Evolutionary conservation across 2,113 vertebrate species (phyloP).

Genomic region (Psophia crepitans): DNA sequence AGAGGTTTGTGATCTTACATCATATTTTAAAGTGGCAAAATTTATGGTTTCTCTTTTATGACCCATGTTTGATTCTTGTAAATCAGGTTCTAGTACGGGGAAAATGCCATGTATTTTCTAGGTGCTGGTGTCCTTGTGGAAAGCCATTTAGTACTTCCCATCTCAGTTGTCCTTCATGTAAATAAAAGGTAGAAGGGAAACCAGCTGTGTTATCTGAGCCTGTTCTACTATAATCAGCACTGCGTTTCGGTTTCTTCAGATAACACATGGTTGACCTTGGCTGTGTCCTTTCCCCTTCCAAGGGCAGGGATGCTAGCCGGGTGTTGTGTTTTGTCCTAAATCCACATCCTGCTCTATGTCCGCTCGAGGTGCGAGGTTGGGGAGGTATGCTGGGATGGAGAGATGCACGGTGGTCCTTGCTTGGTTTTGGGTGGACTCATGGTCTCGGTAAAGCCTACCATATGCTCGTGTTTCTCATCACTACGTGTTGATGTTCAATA

Average conservation of each 20-base stretch:
- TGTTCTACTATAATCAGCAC: not conserved
- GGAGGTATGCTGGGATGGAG: not conserved
- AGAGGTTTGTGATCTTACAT: not conserved
- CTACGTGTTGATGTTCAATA: not conserved
- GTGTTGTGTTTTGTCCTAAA: not conserved
- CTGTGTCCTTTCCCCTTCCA: not conserved
- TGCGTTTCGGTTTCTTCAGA: not conserved
- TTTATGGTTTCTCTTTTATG: not conserved
- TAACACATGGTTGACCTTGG: not conserved
- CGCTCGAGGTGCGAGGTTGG: rapidly evolving
- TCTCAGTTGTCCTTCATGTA: not conserved
- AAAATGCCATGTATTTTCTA: rapidly evolving
- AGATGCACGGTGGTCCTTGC: not conserved
- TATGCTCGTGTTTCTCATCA: not conserved
- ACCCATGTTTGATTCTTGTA: rapidly evolving
- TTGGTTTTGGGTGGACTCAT: not conserved
- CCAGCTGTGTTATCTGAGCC: conserved; percentile 21
- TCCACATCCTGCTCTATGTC: not conserved
- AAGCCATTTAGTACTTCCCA: not conserved
- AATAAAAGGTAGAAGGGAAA: not conserved
- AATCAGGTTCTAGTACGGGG: not conserved
- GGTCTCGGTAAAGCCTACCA: not conserved
- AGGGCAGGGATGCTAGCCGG: not conserved
- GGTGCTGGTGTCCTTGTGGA: not conserved
- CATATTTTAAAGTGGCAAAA: not conserved